Base-by-base conservation (phyloP, 23 tunicate genomes). In the Phallusia fumigata region DNA sequence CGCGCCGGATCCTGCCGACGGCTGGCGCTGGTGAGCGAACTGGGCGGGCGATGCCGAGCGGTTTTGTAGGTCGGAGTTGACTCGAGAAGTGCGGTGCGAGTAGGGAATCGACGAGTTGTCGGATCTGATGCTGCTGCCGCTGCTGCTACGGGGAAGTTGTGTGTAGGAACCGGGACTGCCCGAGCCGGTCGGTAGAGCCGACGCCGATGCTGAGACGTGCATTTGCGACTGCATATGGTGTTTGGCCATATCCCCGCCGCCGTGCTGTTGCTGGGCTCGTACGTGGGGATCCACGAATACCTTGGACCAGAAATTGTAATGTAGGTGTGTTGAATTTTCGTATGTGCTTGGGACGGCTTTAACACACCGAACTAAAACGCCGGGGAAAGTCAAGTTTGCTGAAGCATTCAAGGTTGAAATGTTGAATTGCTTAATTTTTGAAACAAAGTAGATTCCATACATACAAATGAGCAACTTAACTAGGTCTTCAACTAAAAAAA, bases 131-230 rank as follows among this genome's bases (percentile, higher is more conserved):
- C 82, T 93, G 78, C 82, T 88, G 0, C 98, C 98, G 65, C 98
- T 94, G 80, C 88, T 89, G 82, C 98, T 94, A 19, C 98, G 85
- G 30, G 98, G 86, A 72, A 94, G 82, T 28, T 84, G 81, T 21
- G 47, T 13, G 36, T 75, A 51, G 0, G 74, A 16, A 16, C 76
- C 85, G 3, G 53, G 85, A 8, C 19, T 30, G 64, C 82, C 53
- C 26, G 64, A 75, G 12, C 83, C 81, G 6, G 81, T 53, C 8
- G 79, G 84, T 33, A 88, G 83, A 22, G 89, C 97, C 53, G 97
- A 93, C 0, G 93, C 81, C 2, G 97, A 93, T 35, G 97, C 97
- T 21, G 97, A 93, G n/a, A 64, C 76, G 65, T 94, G 94, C 69
- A 85, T 33, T 34, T 34, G 50, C 6, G 89, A 79, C 35, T 86